Base-by-base conservation (phyloP, 2,797 vertebrate genomes). In the Paratrypauchen microcephalus region DNA sequence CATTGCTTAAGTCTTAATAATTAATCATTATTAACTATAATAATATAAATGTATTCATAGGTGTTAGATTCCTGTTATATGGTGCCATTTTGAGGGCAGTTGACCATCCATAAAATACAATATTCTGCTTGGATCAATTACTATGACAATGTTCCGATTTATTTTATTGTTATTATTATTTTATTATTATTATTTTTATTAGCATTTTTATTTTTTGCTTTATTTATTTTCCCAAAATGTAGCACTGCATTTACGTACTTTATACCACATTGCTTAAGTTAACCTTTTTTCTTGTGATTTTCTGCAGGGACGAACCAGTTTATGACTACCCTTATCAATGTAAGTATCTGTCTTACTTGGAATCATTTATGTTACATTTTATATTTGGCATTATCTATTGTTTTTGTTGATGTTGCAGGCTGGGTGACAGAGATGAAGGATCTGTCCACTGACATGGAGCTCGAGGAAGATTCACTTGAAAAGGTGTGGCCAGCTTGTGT, bases 341-440 rank as follows among this genome's bases (percentile, higher is more conserved):
- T 89, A 74, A 83, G 84, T 72, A 12, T 36, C n/a, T 60, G 30
- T 9, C 0, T 30, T 6, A 26, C 2, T 5, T 1, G 30, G 21
- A 9, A 11, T 26, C 63, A 48, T 26, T 2, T 0, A 0, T 16
- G 1, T 24, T 4, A 32, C 4, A 45, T 18, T 15, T 15, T 5
- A 21, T 0, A 45, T 13, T 3, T 55, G 32, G 8, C 8, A 8
- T 36, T 36, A 1, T 0, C 36, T 26, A 7, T 4, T 36, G 2
- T 59, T 32, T 28, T 56, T 47, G 3, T n/a, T 69, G 1, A 28
- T 45, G 55, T n/a, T 68, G 1, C 36, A 91, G 84, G 58, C 47
- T 92, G 89, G 89, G 72, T 89, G 63, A 56, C 71, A 60, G 55
- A 87, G 50, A 70, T 92, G 5, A 77, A 88, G 69, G 45, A 11